phyloP scores from a whole-genome alignment of 2,888 invertebrate species.

The Drosophila prolongata region DNA sequence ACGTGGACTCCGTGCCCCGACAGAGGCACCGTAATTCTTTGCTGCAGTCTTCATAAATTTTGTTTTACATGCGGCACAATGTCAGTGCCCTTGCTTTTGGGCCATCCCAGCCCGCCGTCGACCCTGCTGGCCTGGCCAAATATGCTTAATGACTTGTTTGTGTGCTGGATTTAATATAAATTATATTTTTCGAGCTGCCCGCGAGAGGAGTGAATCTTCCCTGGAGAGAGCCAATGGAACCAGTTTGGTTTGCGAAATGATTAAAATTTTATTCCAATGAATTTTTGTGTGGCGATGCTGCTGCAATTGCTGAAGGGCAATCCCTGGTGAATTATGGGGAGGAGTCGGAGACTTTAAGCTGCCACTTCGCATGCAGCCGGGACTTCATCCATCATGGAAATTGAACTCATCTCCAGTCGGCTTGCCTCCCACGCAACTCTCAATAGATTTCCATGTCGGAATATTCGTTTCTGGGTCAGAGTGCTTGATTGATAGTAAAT shows the following conservation, averaged over 20 bases:
- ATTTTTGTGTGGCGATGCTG: conserved; percentile 37
- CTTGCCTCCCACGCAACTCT: conserved; percentile 2
- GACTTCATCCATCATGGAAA: conserved; percentile 19
- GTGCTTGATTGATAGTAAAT: conserved; percentile 44
- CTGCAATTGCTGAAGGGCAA: conserved; percentile 9
- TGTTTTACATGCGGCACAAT: conserved; percentile 58
- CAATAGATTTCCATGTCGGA: conserved; percentile 30
- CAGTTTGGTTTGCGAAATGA: conserved; percentile 56
- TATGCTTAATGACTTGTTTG: conserved; percentile 78
- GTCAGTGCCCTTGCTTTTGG: conserved; percentile 47
- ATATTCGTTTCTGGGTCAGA: conserved; percentile 31
- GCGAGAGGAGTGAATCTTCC: conserved; percentile 20
- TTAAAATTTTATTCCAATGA: conserved; percentile 62
- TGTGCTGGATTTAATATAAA: conserved; percentile 73
- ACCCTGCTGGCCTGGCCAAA: conserved; percentile 41
- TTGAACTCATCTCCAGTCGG: conserved; percentile 9
- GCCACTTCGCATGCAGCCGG: conserved; percentile 8
- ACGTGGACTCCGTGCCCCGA: conserved; percentile 16
- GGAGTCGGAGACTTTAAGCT: conserved; percentile 5
- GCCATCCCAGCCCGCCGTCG: conserved; percentile 11
- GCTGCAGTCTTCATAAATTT: conserved; percentile 77
- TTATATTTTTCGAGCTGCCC: conserved; percentile 63
- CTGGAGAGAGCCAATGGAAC: conserved; percentile 25
- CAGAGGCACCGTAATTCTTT: conserved; percentile 58
- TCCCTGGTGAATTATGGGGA: conserved; percentile 9